Evolutionary conservation across 2,888 invertebrate genomes (phyloP).

Genomic region (Sesamia inferens): DNA sequence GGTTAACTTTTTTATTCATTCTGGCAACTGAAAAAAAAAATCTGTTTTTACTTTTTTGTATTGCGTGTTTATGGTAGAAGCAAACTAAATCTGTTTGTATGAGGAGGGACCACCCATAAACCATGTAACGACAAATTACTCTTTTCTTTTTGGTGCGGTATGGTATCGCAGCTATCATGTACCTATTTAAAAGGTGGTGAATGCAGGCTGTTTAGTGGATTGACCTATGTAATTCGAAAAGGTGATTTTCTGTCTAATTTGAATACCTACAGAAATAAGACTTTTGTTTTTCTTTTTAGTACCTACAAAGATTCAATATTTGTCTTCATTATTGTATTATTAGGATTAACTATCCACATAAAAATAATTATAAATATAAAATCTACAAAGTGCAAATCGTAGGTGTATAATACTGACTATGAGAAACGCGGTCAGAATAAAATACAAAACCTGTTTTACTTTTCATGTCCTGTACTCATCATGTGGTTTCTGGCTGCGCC

Average conservation of each 20-base stretch:
- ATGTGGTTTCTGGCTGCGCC: slow-evolving; percentile 38
- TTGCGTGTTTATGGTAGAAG: slow-evolving; percentile 61
- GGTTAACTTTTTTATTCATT: slow-evolving; percentile 69
- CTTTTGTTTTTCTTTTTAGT: background rate
- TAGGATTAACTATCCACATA: background rate
- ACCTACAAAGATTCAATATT: background rate
- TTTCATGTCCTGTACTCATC: slow-evolving; percentile 10
- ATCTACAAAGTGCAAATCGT: background rate
- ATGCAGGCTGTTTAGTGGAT: background rate
- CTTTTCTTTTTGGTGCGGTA: background rate
- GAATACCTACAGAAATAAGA: background rate
- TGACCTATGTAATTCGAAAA: background rate
- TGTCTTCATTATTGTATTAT: background rate
- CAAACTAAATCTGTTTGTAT: slow-evolving; percentile 34
- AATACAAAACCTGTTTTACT: background rate
- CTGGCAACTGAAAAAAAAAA: slow-evolving; percentile 50
- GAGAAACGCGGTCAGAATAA: background rate
- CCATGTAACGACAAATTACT: slow-evolving; percentile 20
- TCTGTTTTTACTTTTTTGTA: slow-evolving; percentile 61
- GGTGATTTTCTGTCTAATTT: background rate
- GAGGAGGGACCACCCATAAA: slow-evolving; percentile 57
- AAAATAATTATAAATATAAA: too few species aligned
- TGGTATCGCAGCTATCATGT: background rate
- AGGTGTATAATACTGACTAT: background rate
- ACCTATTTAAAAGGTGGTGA: background rate